Conservation (phyloP, 92 coral and sea anemone genomes). For the Phymanthus crucifer region DNA sequence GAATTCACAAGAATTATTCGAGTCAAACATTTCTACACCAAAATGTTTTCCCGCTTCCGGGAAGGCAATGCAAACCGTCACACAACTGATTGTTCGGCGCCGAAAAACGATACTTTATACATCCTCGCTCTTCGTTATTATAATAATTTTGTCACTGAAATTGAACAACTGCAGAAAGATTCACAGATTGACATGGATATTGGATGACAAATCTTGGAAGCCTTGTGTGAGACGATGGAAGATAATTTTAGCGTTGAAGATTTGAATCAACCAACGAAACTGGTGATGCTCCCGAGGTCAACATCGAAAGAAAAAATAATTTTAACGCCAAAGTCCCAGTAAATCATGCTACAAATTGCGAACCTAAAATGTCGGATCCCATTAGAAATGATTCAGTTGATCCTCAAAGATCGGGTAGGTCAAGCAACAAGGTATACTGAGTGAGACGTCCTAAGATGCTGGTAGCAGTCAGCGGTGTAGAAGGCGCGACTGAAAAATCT, state of each 20-base stretch:
- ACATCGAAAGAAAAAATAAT: not conserved
- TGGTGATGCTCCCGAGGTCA: not conserved
- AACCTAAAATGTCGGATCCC: not conserved
- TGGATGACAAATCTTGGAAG: not conserved
- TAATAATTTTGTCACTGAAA: not conserved
- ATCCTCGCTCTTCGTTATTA: not conserved
- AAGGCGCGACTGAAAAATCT: not conserved
- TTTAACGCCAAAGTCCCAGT: not conserved
- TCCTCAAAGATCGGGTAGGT: not conserved
- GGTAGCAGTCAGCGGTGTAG: not conserved
- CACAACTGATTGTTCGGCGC: not conserved
- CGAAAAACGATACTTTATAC: not conserved
- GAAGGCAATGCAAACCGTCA: not conserved
- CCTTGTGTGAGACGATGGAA: not conserved
- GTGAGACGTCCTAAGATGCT: not conserved
- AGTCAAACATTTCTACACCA: not conserved
- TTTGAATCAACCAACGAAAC: not conserved
- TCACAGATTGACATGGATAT: not conserved
- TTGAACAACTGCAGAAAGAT: not conserved
- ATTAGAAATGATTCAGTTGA: not conserved
- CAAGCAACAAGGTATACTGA: not conserved
- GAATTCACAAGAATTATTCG: not conserved
- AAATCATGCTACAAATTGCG: not conserved
- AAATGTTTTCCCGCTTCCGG: not conserved
- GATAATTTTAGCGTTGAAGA: not conserved